phyloP scores from a whole-genome alignment of 2,888 invertebrate genomes.

The Mycalesis mineus region DNA sequence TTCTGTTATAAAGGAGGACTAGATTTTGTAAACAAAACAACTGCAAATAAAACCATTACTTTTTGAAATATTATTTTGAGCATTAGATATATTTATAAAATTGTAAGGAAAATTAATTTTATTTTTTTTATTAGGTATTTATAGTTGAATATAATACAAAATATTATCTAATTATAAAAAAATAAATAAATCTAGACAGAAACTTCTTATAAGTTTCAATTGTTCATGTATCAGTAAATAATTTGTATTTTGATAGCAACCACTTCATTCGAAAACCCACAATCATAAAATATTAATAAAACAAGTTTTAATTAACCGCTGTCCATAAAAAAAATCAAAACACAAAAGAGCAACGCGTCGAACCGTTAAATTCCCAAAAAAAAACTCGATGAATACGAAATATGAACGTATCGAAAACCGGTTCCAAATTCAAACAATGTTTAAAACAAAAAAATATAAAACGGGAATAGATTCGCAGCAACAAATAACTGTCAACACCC shows the following conservation, averaged over 20 bases:
- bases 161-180: neutral
- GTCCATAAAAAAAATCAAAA: conserved; percentile 53
- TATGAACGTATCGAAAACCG: conserved; percentile 64
- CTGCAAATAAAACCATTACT: no score
- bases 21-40: no score
- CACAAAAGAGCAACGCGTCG: conserved; percentile 67
- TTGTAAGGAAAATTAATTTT: no score
- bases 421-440: conserved; percentile 65
- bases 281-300: conserved; percentile 62
- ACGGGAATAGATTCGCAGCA: conserved; percentile 65
- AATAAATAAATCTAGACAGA: neutral
- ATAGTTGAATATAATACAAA: no score
- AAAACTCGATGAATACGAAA: conserved; percentile 61
- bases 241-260: conserved; percentile 44
- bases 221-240: conserved; percentile 23
- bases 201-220: neutral
- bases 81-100: no score
- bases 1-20: no score
- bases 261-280: conserved; percentile 47
- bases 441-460: conserved; percentile 63
- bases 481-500: conserved; percentile 79
- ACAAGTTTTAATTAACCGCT: conserved; percentile 74
- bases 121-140: no score
- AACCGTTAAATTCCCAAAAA: conserved; percentile 71
- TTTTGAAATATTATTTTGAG: no score